A percentile compares a stretch with the other conserved stretches of the same genome.
phyloP scores from a whole-genome alignment of 2,113 vertebrate species.

The Leucosticte australis region DNA sequence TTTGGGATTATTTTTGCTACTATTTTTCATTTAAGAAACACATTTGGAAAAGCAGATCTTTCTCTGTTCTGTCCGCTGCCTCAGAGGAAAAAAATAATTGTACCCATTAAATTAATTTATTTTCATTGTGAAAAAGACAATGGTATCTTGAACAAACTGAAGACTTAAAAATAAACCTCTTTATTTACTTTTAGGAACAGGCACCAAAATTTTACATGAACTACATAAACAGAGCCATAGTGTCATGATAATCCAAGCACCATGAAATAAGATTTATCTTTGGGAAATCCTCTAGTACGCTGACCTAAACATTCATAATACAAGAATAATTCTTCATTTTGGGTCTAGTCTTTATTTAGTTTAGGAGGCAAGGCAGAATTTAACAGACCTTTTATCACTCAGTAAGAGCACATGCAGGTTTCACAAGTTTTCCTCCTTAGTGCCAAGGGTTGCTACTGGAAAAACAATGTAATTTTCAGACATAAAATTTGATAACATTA shows the following conservation, averaged over 20 bases:
- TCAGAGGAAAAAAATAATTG: neutral
- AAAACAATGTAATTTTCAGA: neutral
- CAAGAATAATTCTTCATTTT: neutral
- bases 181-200: neutral
- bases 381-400: neutral
- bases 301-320: neutral
- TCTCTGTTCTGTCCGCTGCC: neutral
- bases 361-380: neutral
- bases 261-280: conserved; percentile 1
- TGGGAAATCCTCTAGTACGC: neutral
- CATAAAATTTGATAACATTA: neutral
- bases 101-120: neutral
- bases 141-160: neutral
- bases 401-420: neutral
- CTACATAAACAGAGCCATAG: neutral
- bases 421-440: neutral
- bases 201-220: neutral
- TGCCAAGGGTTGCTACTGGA: neutral
- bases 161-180: neutral
- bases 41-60: neutral
- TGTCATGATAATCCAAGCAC: neutral
- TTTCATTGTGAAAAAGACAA: neutral
- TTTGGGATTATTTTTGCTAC: neutral
- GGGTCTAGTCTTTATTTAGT: neutral
- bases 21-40: neutral